phyloP scores from a whole-genome alignment of 2,888 invertebrate species.

The Tetragonisca angustula region DNA sequence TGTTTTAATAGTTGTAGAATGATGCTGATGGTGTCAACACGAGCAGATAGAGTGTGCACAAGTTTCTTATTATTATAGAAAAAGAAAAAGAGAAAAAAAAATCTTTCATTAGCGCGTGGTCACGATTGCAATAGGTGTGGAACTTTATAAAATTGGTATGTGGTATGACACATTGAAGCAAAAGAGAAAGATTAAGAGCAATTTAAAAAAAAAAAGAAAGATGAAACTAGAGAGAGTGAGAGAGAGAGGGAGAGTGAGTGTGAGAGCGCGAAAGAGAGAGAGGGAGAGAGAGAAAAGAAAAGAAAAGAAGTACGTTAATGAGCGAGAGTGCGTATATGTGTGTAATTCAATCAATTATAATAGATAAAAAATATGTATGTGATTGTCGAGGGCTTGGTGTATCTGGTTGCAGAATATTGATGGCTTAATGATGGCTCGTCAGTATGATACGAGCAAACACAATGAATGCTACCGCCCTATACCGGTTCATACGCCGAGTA shows the following conservation, averaged over 20 bases:
- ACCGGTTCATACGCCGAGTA: slow-evolving; percentile 81
- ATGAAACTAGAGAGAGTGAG: no score
- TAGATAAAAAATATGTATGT: slow-evolving; percentile 74
- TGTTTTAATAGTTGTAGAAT: slow-evolving; percentile 27
- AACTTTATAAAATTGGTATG: slow-evolving; percentile 39
- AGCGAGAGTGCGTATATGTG: slow-evolving; percentile 66
- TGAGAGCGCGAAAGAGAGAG: no score
- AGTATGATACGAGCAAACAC: slow-evolving; percentile 83
- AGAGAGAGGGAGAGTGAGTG: no score
- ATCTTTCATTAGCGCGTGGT: slow-evolving; percentile 2
- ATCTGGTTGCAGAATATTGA: slow-evolving; percentile 84
- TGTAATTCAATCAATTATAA: slow-evolving; percentile 53
- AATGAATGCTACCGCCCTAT: slow-evolving; percentile 83
- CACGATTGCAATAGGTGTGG: background rate
- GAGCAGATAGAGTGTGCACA: slow-evolving; percentile 24
- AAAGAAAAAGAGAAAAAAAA: background rate
- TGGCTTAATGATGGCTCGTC: slow-evolving; percentile 84
- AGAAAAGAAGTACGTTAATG: slow-evolving; percentile 42
- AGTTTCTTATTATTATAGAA: background rate
- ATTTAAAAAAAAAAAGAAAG: background rate
- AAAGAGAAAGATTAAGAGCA: slow-evolving; percentile 1
- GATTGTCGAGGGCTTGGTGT: slow-evolving; percentile 83
- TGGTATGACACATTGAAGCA: slow-evolving; percentile 35
- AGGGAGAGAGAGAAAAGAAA: background rate
- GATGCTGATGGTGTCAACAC: slow-evolving; percentile 7